Evolutionary conservation across 2,113 vertebrate species (phyloP), one percentile per base, ranked within the genome.

Genomic region (Phrynosoma platyrhinos): DNA sequence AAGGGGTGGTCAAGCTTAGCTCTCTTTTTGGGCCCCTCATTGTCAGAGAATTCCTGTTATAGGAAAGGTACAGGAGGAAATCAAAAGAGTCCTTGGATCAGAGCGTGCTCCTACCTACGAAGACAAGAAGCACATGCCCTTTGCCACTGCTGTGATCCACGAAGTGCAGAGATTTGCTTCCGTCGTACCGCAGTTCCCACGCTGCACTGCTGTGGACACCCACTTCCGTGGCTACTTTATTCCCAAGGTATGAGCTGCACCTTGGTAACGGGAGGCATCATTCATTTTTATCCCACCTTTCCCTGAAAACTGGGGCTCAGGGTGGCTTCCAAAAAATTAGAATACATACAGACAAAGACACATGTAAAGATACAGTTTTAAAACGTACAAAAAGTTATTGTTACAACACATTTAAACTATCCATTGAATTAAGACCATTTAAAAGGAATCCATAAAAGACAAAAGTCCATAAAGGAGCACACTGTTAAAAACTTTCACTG

Each of bases 81-180:
- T 96, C 80, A 84, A 91, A 75, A 64, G 1, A 0, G 92, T 95
- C 21, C 86, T 96, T 32, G 93, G 89, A 23, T 36, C 53, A 0
- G 55, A 86, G 4, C 87, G 90, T 16, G 53, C 3, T 0, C 95
- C 94, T 0, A 72, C 12, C 68, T 89, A 5, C 0, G 95, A 94
- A 66, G 93, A 96, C 88, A 91, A 86, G 89, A 87, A 40, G 1
- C 18, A 1, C 0, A 64, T 96, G 90, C 97, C 97, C 9, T 98
- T 97, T 89, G 97, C 96, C 6, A 94, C 95, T 0, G 97, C 98
- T 0, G 97, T 98, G 66, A 94, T 98, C 91, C 97, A 98, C 0
- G 98, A 98, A 94, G 95, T 97, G 36, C 97, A 97, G 93, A 95
- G 98, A 79, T 97, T 96, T 90, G 96, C 96, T 84, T 97, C 97